Percentiles rank a stretch among this genome's conserved stretches.
Conservation (phyloP, 2,797 vertebrate genomes). For the Rhinatrema bivittatum region DNA sequence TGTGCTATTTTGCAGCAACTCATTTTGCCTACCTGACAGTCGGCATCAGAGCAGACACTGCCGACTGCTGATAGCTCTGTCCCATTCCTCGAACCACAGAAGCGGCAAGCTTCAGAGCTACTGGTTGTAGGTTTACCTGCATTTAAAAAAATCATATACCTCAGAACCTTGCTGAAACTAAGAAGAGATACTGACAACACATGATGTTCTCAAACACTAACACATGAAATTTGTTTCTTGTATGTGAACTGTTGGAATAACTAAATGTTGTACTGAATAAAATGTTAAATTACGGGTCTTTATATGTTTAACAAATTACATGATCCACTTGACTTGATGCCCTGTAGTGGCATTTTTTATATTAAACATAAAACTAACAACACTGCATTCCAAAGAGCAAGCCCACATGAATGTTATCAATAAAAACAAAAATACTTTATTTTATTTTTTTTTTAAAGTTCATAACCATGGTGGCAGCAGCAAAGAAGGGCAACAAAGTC, state of each 20-base stretch:
- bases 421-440: too few species aligned
- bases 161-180: not conserved
- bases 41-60: constrained; percentile 90
- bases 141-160: constrained; percentile 26
- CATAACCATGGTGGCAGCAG: too few species aligned
- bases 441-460: too few species aligned
- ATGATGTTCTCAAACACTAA: not conserved
- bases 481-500: too few species aligned
- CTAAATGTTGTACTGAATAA: not conserved
- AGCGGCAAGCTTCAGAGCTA: constrained; percentile 92
- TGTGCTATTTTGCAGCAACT: too few species aligned
- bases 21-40: constrained; percentile 86
- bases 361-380: too few species aligned
- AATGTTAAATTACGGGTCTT: not conserved
- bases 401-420: too few species aligned
- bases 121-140: constrained; percentile 92
- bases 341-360: too few species aligned
- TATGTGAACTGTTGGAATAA: not conserved
- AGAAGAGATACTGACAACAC: not conserved
- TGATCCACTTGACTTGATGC: too few species aligned
- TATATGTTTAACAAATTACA: too few species aligned
- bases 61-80: constrained; percentile 94
- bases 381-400: too few species aligned
- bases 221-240: not conserved
- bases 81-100: constrained; percentile 92